Evolutionary conservation across 2,888 invertebrate genomes (phyloP).

Genomic region (Campaea margaritaria): DNA sequence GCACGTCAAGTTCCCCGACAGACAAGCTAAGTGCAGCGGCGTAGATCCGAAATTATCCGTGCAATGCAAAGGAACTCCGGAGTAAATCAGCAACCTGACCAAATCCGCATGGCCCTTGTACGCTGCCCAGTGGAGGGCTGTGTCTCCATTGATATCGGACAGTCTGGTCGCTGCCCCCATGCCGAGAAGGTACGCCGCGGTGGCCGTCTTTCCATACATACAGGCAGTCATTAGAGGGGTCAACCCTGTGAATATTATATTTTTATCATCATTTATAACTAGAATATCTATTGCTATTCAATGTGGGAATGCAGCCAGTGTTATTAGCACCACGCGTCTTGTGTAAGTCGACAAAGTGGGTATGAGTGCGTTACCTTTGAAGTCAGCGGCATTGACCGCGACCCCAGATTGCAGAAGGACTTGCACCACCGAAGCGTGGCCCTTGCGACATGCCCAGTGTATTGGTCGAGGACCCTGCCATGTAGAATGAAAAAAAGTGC

Average conservation of each 20-base stretch:
- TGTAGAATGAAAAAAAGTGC: background rate
- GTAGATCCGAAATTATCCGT: slow-evolving; percentile 97
- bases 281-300: too few species aligned
- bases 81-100: slow-evolving; percentile 94
- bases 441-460: slow-evolving; percentile 97
- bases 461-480: slow-evolving; percentile 92
- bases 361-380: slow-evolving; percentile 87
- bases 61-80: slow-evolving; percentile 95
- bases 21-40: slow-evolving; percentile 94
- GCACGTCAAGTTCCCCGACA: slow-evolving; percentile 94
- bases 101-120: slow-evolving; percentile 96
- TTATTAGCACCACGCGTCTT: too few species aligned
- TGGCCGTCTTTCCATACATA: slow-evolving; percentile 96
- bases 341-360: background rate
- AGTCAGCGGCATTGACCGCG: slow-evolving; percentile 95
- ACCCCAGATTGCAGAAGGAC: slow-evolving; percentile 91
- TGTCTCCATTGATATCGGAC: slow-evolving; percentile 96
- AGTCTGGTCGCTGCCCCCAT: slow-evolving; percentile 95
- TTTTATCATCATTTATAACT: too few species aligned
- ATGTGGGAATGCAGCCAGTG: too few species aligned
- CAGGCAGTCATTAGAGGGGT: slow-evolving; percentile 97
- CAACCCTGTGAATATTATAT: slow-evolving; percentile 74
- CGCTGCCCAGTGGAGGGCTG: slow-evolving; percentile 97
- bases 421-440: slow-evolving; percentile 95
- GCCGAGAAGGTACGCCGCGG: slow-evolving; percentile 95